Percentiles rank a stretch among this genome's conserved stretches.
phyloP scores from a whole-genome alignment of 2,797 vertebrate genomes.

The Notoglanidium macrostoma region DNA sequence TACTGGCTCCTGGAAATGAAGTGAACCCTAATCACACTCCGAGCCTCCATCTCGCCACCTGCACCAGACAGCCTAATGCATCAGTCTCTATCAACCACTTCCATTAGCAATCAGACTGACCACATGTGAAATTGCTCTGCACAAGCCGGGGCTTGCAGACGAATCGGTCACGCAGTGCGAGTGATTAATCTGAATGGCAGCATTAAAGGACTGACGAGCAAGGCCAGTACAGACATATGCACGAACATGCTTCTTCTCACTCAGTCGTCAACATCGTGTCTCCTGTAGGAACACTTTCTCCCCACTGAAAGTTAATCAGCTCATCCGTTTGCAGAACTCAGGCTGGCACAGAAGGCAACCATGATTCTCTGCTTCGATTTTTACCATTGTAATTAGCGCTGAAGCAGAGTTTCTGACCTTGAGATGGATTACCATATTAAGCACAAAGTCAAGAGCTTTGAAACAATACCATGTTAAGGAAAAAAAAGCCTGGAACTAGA shows the following conservation, averaged over 20 bases:
- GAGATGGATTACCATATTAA: background rate
- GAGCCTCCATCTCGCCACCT: constrained; percentile 20
- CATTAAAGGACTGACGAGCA: background rate
- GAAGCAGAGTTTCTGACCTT: background rate
- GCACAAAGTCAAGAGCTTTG: background rate
- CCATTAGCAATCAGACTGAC: constrained; percentile 28
- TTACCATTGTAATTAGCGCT: background rate
- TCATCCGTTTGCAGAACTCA: background rate
- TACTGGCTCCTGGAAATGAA: background rate
- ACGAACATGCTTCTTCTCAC: constrained; percentile 2
- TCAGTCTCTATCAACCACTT: constrained; percentile 14
- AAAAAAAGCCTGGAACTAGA: background rate
- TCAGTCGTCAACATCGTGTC: background rate
- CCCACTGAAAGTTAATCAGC: constrained; percentile 3
- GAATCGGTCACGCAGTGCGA: background rate
- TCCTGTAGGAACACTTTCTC: constrained; percentile 6
- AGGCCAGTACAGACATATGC: constrained; percentile 11
- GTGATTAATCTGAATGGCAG: constrained; percentile 16
- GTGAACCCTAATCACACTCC: too few species aligned
- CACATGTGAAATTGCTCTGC: constrained; percentile 21
- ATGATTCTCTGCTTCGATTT: background rate
- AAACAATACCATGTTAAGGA: background rate
- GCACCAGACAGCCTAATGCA: constrained; percentile 19
- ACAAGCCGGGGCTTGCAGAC: constrained; percentile 18
- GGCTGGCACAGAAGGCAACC: background rate